A percentile compares a stretch with the other conserved stretches of the same genome.
Evolutionary conservation across 2,888 invertebrate species (phyloP).

Genomic region (Orchesellides sinensis): DNA sequence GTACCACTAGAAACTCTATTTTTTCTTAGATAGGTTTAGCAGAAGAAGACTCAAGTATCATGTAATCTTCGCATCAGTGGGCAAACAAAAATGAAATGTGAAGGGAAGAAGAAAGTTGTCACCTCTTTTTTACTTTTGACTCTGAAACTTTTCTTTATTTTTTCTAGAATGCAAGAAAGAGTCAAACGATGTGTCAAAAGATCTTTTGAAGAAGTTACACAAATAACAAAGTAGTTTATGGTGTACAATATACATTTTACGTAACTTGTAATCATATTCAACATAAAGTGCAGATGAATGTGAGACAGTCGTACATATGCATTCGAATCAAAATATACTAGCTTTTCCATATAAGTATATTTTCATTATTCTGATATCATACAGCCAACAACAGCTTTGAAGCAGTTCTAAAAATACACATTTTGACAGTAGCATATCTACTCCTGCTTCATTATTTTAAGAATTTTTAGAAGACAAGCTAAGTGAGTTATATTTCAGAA

Average conservation of each 20-base stretch:
- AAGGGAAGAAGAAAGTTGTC: conserved; percentile 20
- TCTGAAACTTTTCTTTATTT: not conserved
- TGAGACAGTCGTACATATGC: not conserved
- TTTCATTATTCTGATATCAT: too few species aligned
- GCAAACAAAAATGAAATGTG: conserved; percentile 43
- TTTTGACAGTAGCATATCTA: too few species aligned
- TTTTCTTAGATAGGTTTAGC: conserved; percentile 6
- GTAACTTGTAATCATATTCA: not conserved
- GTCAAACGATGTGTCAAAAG: conserved; percentile 16
- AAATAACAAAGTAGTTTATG: not conserved
- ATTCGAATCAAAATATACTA: too few species aligned
- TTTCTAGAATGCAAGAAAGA: too few species aligned
- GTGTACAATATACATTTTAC: not conserved
- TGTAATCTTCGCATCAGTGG: conserved; percentile 33
- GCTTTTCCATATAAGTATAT: too few species aligned
- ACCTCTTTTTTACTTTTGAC: not conserved
- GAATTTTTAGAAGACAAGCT: too few species aligned
- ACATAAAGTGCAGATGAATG: not conserved
- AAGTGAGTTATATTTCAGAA: too few species aligned
- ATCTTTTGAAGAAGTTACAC: not conserved
- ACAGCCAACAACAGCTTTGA: too few species aligned
- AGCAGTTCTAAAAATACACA: too few species aligned
- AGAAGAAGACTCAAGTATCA: conserved; percentile 23
- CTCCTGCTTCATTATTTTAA: too few species aligned
- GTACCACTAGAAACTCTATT: not conserved